Evolutionary conservation across 2,113 vertebrate species (phyloP).

Genomic region (Indicator indicator): DNA sequence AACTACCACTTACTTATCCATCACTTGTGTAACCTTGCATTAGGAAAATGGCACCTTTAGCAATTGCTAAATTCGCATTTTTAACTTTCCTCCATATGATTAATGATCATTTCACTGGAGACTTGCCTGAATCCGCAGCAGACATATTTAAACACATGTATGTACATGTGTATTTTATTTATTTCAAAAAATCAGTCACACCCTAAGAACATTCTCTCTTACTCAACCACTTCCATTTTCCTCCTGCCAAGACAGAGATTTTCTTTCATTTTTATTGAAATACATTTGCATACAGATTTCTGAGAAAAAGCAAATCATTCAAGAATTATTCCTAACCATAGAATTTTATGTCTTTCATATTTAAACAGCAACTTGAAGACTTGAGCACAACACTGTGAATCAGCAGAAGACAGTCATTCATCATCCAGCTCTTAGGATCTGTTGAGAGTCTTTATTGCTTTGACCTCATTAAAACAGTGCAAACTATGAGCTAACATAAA

Average conservation of each 20-base stretch:
- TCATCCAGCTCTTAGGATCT: constrained; percentile 74
- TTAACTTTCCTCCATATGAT: not conserved
- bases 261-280: not conserved
- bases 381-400: not conserved
- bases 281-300: not conserved
- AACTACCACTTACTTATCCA: not conserved
- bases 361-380: not conserved
- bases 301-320: not conserved
- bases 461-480: constrained; percentile 78
- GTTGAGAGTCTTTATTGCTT: constrained; percentile 74
- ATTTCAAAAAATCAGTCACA: not conserved
- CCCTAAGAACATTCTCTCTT: not conserved
- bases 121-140: not conserved
- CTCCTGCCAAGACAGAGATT: not conserved
- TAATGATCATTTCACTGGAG: not conserved
- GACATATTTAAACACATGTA: not conserved
- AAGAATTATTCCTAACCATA: not conserved
- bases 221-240: not conserved
- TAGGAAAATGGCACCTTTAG: not conserved
- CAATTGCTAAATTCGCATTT: not conserved
- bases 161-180: not conserved
- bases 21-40: not conserved
- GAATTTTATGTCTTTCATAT: constrained; percentile 10
- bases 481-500: constrained; percentile 66
- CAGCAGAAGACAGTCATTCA: constrained; percentile 82